Percentiles rank a stretch among this genome's conserved stretches.
Conservation (phyloP, 2,888 invertebrate species). For the Hyppa rectilinea region DNA sequence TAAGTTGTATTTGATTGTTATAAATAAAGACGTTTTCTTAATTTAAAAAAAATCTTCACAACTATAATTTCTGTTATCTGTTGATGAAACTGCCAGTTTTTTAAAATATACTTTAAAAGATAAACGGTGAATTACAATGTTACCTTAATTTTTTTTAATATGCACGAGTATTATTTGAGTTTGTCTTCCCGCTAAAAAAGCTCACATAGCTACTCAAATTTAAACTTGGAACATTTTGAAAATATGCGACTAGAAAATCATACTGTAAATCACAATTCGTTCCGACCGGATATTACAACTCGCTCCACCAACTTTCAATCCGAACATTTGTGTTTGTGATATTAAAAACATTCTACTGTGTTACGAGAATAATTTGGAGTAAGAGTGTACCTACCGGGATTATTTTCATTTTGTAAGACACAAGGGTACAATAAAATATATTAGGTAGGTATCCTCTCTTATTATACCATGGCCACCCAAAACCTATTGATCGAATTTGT, state of each 20-base stretch:
- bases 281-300: conserved; percentile 53
- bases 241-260: conserved; percentile 15
- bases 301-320: conserved; percentile 54
- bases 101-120: no score
- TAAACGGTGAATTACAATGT: background rate
- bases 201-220: background rate
- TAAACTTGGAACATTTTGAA: background rate
- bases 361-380: conserved; percentile 32
- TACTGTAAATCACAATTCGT: conserved; percentile 11
- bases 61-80: no score
- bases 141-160: background rate
- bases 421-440: background rate
- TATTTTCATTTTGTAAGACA: background rate
- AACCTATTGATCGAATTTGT: background rate
- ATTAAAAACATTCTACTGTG: conserved; percentile 41
- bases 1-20: no score
- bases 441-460: background rate
- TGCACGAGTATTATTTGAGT: background rate
- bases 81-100: no score
- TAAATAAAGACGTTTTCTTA: no score
- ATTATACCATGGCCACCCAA: background rate
- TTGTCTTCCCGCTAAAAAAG: background rate
- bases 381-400: background rate
- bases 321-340: conserved; percentile 42
- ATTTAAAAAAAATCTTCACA: no score